Conservation (phyloP, 2,888 invertebrate species). For the Meloe dianella region DNA sequence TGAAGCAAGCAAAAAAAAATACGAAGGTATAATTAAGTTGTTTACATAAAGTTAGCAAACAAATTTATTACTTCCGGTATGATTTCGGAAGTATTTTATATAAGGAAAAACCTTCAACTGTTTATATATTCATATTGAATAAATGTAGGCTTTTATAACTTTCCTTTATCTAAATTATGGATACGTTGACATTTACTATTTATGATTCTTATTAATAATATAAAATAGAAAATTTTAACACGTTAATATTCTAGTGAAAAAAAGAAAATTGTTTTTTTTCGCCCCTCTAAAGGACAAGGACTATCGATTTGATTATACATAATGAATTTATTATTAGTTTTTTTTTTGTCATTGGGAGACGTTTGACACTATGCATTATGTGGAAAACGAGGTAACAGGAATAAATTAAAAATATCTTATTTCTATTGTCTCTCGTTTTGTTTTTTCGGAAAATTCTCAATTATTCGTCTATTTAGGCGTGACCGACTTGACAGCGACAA, state of each 20-base stretch:
- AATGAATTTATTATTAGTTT: no score
- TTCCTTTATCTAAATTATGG: conserved; percentile 1
- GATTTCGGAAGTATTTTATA: conserved; percentile 3
- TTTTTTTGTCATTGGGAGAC: no score
- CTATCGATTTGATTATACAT: neutral
- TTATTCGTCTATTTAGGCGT: no score
- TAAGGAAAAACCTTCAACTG: neutral
- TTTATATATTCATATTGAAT: neutral
- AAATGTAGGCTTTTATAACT: neutral
- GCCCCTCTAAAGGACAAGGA: neutral
- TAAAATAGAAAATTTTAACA: neutral
- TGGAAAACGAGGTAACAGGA: no score
- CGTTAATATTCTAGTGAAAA: neutral
- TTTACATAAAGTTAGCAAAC: neutral
- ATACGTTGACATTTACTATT: neutral
- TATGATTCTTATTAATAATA: neutral
- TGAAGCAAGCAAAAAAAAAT: neutral
- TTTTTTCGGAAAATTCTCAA: no score
- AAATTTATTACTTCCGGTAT: neutral
- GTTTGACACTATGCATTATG: neutral
- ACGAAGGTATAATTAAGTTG: conserved; percentile 6
- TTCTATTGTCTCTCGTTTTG: no score
- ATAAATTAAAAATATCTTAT: no score
- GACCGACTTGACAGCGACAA: no score
- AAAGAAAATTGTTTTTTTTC: neutral